phyloP scores from a whole-genome alignment of 2,888 invertebrate genomes.

The Melinaea marsaeus region DNA sequence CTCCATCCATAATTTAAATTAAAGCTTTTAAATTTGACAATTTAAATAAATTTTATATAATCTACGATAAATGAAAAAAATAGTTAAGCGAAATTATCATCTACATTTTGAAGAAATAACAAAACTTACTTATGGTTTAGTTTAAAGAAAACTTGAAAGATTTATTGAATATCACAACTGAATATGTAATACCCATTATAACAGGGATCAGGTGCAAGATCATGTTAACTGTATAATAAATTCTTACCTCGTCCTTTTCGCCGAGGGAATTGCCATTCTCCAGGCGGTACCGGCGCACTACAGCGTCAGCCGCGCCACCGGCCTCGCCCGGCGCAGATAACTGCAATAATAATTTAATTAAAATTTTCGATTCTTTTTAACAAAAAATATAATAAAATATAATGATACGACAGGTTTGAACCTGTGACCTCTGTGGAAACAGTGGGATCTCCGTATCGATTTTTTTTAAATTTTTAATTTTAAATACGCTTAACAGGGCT shows the following conservation, averaged over 20 bases:
- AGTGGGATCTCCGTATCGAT: too few species aligned
- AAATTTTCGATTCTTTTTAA: neutral
- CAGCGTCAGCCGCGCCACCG: conserved; percentile 76
- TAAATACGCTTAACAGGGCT: too few species aligned
- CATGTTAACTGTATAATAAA: conserved; percentile 7
- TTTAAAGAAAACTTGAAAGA: neutral
- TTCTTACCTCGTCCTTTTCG: conserved; percentile 87
- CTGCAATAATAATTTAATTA: conserved; percentile 67
- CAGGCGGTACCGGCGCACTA: conserved; percentile 87
- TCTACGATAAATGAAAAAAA: too few species aligned
- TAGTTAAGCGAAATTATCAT: too few species aligned
- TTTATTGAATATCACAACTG: neutral
- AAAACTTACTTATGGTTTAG: neutral
- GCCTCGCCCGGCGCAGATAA: conserved; percentile 83
- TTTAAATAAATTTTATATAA: too few species aligned
- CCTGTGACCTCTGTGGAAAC: too few species aligned
- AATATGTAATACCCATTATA: neutral
- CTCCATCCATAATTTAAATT: too few species aligned
- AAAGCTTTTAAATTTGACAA: too few species aligned
- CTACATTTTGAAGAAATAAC: too few species aligned
- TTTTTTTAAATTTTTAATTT: too few species aligned
- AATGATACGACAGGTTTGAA: too few species aligned
- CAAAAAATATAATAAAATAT: too few species aligned
- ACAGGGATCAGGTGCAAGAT: neutral
- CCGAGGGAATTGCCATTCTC: conserved; percentile 91